phyloP scores from a whole-genome alignment of 1,140 invertebrate genomes.

The Drosophila rhopaloa region DNA sequence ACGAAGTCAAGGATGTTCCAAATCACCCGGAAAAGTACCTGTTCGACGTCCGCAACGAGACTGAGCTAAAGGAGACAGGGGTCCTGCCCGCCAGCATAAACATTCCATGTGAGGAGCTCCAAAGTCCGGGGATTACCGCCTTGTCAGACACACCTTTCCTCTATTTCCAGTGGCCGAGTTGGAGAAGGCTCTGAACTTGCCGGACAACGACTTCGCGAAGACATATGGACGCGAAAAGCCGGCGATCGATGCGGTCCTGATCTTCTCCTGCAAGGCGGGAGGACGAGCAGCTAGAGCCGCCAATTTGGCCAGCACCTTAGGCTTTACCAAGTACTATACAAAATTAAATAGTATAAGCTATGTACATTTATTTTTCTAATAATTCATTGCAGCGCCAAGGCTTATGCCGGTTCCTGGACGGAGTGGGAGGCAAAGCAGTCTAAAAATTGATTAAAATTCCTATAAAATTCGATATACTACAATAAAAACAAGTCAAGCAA shows the following conservation, averaged over 20 bases:
- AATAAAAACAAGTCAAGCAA: constrained; percentile 1
- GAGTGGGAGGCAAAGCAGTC: constrained; percentile 86
- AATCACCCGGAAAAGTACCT: constrained; percentile 85
- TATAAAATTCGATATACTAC: constrained; percentile 29
- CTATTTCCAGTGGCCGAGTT: constrained; percentile 85
- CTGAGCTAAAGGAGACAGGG: constrained; percentile 88
- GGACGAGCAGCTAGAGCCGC: constrained; percentile 85
- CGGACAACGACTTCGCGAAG: constrained; percentile 85
- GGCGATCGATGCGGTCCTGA: constrained; percentile 84
- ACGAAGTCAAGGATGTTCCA: constrained; percentile 85
- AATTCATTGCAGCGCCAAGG: constrained; percentile 90
- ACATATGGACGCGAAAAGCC: constrained; percentile 85
- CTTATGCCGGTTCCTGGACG: constrained; percentile 96
- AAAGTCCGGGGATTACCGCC: constrained; percentile 8
- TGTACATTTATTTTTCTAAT: constrained; percentile 43
- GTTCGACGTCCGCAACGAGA: constrained; percentile 89
- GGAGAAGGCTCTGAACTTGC: constrained; percentile 84
- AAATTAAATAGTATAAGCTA: background rate
- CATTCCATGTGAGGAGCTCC: constrained; percentile 87
- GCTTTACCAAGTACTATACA: constrained; percentile 85
- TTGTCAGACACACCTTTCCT: constrained; percentile 11
- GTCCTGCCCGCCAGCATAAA: constrained; percentile 89
- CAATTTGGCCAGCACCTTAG: constrained; percentile 85
- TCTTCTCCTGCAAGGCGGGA: constrained; percentile 86
- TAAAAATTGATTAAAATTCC: background rate